Base-by-base conservation (phyloP, 2,113 vertebrate genomes). In the Thamnaconus septentrionalis region DNA sequence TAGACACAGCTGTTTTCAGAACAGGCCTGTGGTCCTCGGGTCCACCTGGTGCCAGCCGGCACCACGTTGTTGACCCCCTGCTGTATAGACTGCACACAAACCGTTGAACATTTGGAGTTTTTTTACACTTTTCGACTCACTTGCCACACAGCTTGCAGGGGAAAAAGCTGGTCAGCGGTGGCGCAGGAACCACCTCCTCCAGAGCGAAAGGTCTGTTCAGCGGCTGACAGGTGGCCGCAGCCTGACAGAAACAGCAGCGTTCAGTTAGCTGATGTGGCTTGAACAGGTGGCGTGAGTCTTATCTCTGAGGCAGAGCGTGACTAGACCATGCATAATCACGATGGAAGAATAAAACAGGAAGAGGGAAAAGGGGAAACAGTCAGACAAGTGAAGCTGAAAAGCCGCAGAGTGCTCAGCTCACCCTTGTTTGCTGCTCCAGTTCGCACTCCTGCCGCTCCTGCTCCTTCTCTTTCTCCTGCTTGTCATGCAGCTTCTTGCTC, bases 111-210 rank as follows among this genome's bases (percentile, higher is more conserved):
- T n/a, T 2, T 3, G 48, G 48, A 50, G 48, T 49, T 8, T 49
- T 31, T 31, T 31, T 31, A 31, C 18, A n/a, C 8, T n/a, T 3
- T n/a, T 50, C 48, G 43, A 93, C 93, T 88, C 73, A 93, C 93
- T 93, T 94, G 73, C 93, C 92, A 69, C 93, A 94, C 75, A 92
- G 88, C 71, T 92, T 92, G 69, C 93, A 94, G 54, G 93, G 93
- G 65, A 93, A 94, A 75, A 78, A 91, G 55, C 79, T 81, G 45
- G 89, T 78, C 81, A 91, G 76, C 63, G 87, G 40, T 1, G 87
- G 87, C 8, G 70, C 83, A 7, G 86, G 79, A 62, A 80, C 77
- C 47, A 48, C 69, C 69, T 69, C 67, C 31, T 86, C 80, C 55
- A 67, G 72, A 10, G 58, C 67, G 44, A 80, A 59, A 46, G 72